A percentile compares a stretch with the other conserved stretches of the same genome.
phyloP scores from a whole-genome alignment of 53 echinoderm and acorn worm species.

The Zoroaster sp. region DNA sequence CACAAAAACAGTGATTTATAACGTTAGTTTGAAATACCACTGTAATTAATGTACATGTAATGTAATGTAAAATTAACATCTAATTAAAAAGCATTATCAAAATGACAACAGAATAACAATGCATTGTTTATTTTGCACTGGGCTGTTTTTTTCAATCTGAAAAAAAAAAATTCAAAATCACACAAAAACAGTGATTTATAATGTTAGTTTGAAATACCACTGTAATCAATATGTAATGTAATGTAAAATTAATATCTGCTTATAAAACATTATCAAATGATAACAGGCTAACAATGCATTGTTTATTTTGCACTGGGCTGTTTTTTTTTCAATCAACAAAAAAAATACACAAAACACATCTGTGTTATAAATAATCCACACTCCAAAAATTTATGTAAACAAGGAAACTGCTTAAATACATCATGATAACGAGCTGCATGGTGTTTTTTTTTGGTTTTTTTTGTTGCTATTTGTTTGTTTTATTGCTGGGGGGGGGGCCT shows the following conservation, averaged over 20 bases:
- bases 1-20: not conserved
- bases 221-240: not conserved
- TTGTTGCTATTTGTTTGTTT: too few species aligned
- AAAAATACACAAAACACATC: too few species aligned
- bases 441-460: too few species aligned
- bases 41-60: not conserved
- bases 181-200: not conserved
- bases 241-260: not conserved
- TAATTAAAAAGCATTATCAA: not conserved
- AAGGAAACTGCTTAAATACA: too few species aligned
- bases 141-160: not conserved
- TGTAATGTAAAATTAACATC: not conserved
- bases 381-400: too few species aligned
- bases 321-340: too few species aligned
- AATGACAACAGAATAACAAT: not conserved
- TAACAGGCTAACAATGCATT: not conserved
- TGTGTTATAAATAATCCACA: too few species aligned
- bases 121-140: not conserved
- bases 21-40: not conserved
- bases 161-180: not conserved
- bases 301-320: not conserved
- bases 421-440: too few species aligned
- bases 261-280: not conserved
- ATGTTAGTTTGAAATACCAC: not conserved
- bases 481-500: too few species aligned